Evolutionary conservation across 2,888 invertebrate genomes (phyloP), one percentile per base, ranked within the genome.

Genomic region (Cancer borealis): DNA sequence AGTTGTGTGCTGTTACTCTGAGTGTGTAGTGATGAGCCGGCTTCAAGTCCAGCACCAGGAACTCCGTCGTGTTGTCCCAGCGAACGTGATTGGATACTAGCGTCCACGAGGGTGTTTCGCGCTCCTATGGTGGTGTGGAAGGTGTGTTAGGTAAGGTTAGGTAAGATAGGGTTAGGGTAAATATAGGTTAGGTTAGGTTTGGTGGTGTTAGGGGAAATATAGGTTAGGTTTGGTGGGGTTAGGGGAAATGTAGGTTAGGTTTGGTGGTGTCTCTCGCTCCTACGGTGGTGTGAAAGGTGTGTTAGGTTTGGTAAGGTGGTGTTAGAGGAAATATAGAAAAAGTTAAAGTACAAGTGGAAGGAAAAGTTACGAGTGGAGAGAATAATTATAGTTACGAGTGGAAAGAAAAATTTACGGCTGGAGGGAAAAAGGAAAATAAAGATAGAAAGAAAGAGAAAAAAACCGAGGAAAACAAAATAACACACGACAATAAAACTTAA

Each of bases 1-100:
- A 96, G 92, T 96, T 96, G 94, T 96, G 96, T 14, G 96, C 96
- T 26, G 96, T 96, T 91, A 96, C 96, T 88, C 96, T 95, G 10
- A 96, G 95, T 17, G 96, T 96, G 93, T 96, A 96, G 96, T 96
- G 96, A 12, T 96, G 96, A 89, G 96, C 96, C 1, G 96, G 96
- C 21, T 95, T 94, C 8, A 96, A 93, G 89, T 96, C 96, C 47
- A 96, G 95, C n/a, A 96, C 96, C 30, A 96, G 92, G 79, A 96
- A 96, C 93, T 96, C 96, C 8, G 87, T 93, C 17, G 95, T 95
- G 88, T 96, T 96, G 84, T 96, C 96, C 30, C 96, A 96, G 39
- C 96, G 95, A 49, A 96, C 96, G 89, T 96, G 96, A 49, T 96
- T 96, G 6, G 96, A 96, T 17, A 96, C 96, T 88, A 96, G 94